Base-by-base conservation (phyloP, 2,113 vertebrate genomes). In the Sinocyclocheilus grahami region DNA sequence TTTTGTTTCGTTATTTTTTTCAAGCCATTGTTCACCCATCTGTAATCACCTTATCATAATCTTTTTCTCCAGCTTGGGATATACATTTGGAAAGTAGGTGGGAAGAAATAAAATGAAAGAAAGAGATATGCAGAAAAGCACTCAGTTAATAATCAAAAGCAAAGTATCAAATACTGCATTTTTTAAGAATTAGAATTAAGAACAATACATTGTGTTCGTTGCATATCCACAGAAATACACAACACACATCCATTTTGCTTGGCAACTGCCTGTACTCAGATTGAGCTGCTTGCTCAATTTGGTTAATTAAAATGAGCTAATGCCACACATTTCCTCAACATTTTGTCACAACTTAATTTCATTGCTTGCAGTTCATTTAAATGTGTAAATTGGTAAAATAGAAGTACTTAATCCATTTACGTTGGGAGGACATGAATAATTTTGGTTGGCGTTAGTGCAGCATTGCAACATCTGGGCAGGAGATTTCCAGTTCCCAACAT, bases 231-330 rank as follows among this genome's bases (percentile, higher is more conserved):
- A 18, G 10, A 27, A 55, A 55, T 22, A 78, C 86, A 90, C 85
- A 80, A 84, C 20, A 74, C 88, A 89, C 88, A 91, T 91, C 88
- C 78, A 13, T 78, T 37, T 27, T 87, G 91, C 84, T 63, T 24
- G 33, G n/a, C 39, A 65, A 18, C 27, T 63, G 88, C 88, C 72
- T 24, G 37, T 20, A 42, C 69, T 72, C 37, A 72, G 9, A 71
- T 2, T 72, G 69, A 72, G 18, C 18, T 39, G 18, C 69, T 39
- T 72, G 33, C 37, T 42, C 18, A 42, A 22, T 42, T 72, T 72
- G 39, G 18, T 22, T 75, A 48, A 75, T 75, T 75, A 75, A 8
- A 75, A 24, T 24, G 5, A 46, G 22, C 42, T 48, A 75, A 75
- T 75, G 42, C 42, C n/a, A 48, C 42, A 16, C 72, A 48, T 48